phyloP scores from a whole-genome alignment of 2,888 invertebrate species.

The Lamellibrachia satsuma region DNA sequence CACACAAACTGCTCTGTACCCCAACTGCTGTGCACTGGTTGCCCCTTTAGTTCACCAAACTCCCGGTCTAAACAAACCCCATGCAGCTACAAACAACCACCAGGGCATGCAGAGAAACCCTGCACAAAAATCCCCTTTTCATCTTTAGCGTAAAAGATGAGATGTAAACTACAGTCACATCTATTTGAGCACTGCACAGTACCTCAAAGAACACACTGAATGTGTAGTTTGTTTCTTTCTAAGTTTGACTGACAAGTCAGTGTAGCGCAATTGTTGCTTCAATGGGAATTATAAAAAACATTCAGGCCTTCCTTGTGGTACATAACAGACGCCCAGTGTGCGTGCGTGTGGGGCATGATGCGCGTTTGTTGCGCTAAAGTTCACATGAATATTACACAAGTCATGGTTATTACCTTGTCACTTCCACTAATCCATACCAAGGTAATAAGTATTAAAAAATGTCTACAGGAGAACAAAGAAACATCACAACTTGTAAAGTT shows the following conservation, averaged over 20 bases:
- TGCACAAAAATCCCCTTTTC: not conserved
- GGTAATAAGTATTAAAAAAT: not conserved
- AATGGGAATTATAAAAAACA: not conserved
- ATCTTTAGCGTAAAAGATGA: not conserved
- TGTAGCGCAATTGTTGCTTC: not conserved
- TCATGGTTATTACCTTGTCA: not conserved
- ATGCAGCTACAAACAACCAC: not conserved
- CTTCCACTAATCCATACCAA: not conserved
- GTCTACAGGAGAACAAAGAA: not conserved
- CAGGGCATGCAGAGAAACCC: not conserved
- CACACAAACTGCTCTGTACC: not conserved
- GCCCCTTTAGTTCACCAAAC: not conserved
- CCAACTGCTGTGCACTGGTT: not conserved
- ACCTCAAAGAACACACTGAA: not conserved
- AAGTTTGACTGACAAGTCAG: not conserved
- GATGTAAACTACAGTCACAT: no score
- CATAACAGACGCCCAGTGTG: not conserved
- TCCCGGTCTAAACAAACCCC: not conserved
- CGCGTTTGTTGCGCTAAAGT: not conserved
- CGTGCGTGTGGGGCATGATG: not conserved
- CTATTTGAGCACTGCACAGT: no score
- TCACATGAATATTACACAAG: not conserved
- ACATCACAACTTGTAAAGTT: not conserved
- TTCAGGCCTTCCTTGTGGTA: not conserved
- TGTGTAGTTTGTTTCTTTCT: not conserved